Conservation (phyloP, 2,113 vertebrate species). For the Upupa epops region DNA sequence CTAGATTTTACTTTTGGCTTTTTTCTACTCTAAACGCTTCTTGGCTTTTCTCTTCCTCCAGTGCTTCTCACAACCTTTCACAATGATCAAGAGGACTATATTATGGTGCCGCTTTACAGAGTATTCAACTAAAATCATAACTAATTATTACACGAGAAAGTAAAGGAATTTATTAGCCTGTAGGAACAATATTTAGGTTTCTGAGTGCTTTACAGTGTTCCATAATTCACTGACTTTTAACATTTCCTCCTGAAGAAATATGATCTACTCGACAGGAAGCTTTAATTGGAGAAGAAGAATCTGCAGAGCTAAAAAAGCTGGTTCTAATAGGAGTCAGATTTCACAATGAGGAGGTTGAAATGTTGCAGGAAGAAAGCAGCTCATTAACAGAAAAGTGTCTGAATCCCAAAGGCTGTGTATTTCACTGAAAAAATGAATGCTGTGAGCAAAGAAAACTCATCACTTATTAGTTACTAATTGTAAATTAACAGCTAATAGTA, state of each 20-base stretch:
- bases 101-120: background rate
- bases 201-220: constrained; percentile 22
- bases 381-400: constrained; percentile 51
- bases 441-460: background rate
- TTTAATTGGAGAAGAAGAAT: constrained; percentile 53
- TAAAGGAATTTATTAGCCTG: constrained; percentile 22
- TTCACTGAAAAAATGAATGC: background rate
- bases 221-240: constrained; percentile 51
- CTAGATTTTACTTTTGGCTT: background rate
- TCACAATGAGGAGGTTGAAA: constrained; percentile 54
- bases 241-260: constrained; percentile 43
- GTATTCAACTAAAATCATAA: constrained; percentile 27
- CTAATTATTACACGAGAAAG: constrained; percentile 17
- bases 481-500: background rate
- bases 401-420: background rate
- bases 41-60: background rate
- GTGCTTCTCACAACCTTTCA: background rate
- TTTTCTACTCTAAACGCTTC: background rate
- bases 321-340: constrained; percentile 51
- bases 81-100: background rate
- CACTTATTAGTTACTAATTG: background rate
- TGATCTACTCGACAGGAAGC: background rate
- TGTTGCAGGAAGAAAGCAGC: constrained; percentile 22
- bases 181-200: constrained; percentile 21
- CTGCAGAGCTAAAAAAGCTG: constrained; percentile 11